Percentiles rank a stretch among this genome's conserved stretches.
phyloP scores from a whole-genome alignment of 2,113 vertebrate species.

The Felis chaus region DNA sequence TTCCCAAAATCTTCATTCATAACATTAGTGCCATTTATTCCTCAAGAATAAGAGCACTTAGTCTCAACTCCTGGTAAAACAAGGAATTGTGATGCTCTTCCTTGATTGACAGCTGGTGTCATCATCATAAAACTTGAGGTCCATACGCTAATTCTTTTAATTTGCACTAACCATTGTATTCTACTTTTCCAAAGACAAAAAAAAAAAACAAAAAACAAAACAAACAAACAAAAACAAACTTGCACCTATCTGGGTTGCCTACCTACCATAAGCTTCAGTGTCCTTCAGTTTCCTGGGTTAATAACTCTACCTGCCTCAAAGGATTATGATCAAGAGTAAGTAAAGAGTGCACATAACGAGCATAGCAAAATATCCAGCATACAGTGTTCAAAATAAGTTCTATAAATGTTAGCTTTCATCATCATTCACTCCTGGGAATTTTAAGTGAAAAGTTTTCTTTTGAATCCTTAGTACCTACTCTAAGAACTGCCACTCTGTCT shows the following conservation, averaged over 20 bases:
- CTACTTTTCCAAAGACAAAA: neutral
- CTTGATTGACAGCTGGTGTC: neutral
- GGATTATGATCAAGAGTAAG: neutral
- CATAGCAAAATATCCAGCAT: neutral
- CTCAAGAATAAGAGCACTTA: neutral
- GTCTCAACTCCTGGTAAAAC: neutral
- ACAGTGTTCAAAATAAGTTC: neutral
- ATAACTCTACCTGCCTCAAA: neutral
- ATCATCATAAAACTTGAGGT: neutral
- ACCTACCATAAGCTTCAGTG: neutral
- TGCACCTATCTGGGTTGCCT: neutral
- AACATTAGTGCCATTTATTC: neutral
- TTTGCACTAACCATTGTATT: neutral
- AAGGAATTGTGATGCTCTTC: neutral
- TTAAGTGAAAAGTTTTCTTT: neutral
- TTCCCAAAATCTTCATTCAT: neutral
- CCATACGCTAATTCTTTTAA: neutral
- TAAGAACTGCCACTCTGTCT: neutral
- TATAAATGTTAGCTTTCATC: neutral
- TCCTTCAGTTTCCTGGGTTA: neutral
- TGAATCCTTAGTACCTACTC: neutral
- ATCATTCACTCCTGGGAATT: neutral
- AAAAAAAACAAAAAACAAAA: neutral
- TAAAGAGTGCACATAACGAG: neutral
- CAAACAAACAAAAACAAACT: no score